Conservation (phyloP, 2,888 invertebrate species). For the Polydrusus tereticollis region DNA sequence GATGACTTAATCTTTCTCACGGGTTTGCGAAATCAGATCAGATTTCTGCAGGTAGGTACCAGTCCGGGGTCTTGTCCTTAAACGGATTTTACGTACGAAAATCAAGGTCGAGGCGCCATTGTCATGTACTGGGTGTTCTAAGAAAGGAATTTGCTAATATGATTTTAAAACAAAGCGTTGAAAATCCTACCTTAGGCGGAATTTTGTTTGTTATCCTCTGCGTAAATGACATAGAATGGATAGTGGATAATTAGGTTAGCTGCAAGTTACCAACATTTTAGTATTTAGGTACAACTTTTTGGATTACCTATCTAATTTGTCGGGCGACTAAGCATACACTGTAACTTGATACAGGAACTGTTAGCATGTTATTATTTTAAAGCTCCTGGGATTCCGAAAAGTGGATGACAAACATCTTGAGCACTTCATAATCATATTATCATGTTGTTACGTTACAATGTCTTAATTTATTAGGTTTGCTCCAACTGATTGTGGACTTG, state of each 20-base stretch:
- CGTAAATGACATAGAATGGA: too few relatives aligned
- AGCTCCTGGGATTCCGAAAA: conserved; percentile 33
- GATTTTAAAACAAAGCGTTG: background rate
- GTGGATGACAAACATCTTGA: conserved; percentile 38
- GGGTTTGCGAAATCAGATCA: conserved; percentile 41
- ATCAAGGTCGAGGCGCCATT: conserved; percentile 40
- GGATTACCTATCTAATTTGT: too few relatives aligned
- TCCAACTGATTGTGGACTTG: too few relatives aligned
- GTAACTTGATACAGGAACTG: conserved; percentile 29
- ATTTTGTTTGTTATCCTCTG: background rate
- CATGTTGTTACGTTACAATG: too few relatives aligned
- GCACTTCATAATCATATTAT: conserved; percentile 1
- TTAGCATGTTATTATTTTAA: conserved; percentile 30
- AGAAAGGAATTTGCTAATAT: background rate
- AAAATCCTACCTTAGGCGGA: background rate
- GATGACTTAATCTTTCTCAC: conserved; percentile 44
- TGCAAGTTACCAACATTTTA: too few relatives aligned
- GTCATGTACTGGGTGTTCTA: background rate
- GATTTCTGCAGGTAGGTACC: conserved; percentile 50
- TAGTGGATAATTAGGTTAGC: too few relatives aligned
- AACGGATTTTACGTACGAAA: conserved; percentile 4
- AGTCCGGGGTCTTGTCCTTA: conserved; percentile 34
- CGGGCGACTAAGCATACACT: too few relatives aligned
- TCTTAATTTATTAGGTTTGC: background rate
- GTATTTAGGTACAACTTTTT: too few relatives aligned